Evolutionary conservation across 2,888 invertebrate genomes (phyloP), one percentile per base, ranked within the genome.

Genomic region (Hemithea aestivaria): DNA sequence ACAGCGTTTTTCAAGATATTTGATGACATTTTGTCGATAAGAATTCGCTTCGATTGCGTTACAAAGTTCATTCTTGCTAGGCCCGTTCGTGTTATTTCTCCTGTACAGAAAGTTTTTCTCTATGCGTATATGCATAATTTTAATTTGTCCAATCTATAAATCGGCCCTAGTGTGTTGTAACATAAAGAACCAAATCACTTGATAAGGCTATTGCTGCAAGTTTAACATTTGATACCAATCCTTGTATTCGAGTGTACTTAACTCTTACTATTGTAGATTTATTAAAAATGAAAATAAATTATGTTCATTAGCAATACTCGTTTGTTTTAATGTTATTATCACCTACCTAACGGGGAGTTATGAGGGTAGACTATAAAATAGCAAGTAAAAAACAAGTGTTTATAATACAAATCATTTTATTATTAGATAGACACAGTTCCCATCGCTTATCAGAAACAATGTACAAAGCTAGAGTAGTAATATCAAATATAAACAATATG

Each of bases 351-450:
- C 8, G 38, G 34, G 27, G 29, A 36, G 10, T 27, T 26, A 16
- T 49, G 69, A 65, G 56, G 57, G n/a, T n/a, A n/a, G n/a, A n/a
- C n/a, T n/a, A n/a, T n/a, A n/a, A n/a, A n/a, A n/a, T n/a, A n/a
- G n/a, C n/a, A n/a, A n/a, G n/a, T n/a, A n/a, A 78, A 76, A 76
- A 62, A 56, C 66, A 30, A 44, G 7, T 30, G 40, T 6, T 52
- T 84, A 90, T 90, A 90, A 90, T 91, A 91, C 90, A 91, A 91
- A 90, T 91, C 90, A 90, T 90, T 90, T 88, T 88, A 88, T 88
- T 88, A 88, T 89, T 89, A 89, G 89, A 90, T 90, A 90, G 90
- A 91, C 91, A 91, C 90, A 90, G 89, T 90, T 90, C 89, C 90
- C 89, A 89, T 87, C 89, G 90, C 90, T 90, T 90, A 90, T 89